Evolutionary conservation across 2,797 vertebrate species (phyloP).

Genomic region (Micropoecilia bifurca): DNA sequence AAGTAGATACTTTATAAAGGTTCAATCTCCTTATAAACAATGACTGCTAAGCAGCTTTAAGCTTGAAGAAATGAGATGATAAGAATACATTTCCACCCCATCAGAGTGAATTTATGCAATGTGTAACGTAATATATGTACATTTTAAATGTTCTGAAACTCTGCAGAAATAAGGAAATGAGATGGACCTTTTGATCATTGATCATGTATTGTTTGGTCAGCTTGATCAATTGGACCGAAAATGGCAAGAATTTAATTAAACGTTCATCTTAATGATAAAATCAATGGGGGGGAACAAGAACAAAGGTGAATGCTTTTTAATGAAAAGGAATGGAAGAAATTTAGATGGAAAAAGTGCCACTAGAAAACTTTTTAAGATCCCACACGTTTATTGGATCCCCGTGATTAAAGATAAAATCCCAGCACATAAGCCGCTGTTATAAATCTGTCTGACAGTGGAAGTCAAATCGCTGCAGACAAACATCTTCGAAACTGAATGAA

Average conservation of each 20-base stretch:
- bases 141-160: constrained; percentile 2
- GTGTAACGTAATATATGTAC: constrained; percentile 1
- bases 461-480: constrained; percentile 4
- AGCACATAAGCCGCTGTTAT: background rate
- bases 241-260: constrained; percentile 3
- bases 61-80: background rate
- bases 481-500: background rate
- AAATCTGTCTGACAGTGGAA: background rate
- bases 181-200: background rate
- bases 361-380: background rate
- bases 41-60: background rate
- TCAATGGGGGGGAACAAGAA: background rate
- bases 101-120: background rate
- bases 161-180: background rate
- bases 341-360: background rate
- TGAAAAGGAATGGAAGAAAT: background rate
- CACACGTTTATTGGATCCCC: background rate
- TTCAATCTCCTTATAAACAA: constrained; percentile 3
- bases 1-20: background rate
- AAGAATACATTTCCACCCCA: constrained; percentile 11
- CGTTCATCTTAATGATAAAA: constrained; percentile 6
- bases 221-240: constrained; percentile 15
- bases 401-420: constrained; percentile 1
- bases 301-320: background rate
- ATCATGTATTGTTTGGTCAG: background rate